Conservation (phyloP, 2,113 vertebrate species). For the Potamarius usumacintae region DNA sequence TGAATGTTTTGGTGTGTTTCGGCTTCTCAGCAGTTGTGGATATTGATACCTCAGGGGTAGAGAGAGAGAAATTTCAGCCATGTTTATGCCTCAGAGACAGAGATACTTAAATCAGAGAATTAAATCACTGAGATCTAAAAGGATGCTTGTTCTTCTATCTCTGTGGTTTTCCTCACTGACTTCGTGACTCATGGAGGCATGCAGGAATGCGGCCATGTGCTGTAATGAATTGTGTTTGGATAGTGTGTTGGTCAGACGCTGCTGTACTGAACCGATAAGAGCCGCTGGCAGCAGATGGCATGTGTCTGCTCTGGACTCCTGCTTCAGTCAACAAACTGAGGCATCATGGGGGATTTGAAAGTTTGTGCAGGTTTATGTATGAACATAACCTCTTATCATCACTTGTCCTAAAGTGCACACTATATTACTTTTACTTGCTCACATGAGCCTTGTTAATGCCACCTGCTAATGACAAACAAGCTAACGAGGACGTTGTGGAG, state of each 20-base stretch:
- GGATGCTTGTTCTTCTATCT: neutral
- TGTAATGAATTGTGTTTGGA: slow-evolving; percentile 26
- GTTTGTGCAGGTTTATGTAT: neutral
- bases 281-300: slow-evolving; percentile 16
- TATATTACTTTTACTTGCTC: neutral
- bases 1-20: slow-evolving; percentile 21
- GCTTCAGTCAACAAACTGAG: slow-evolving; percentile 16
- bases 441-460: neutral
- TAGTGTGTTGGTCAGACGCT: neutral
- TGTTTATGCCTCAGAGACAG: slow-evolving; percentile 27
- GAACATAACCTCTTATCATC: neutral
- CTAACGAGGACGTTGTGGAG: neutral
- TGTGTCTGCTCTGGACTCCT: neutral
- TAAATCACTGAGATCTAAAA: neutral
- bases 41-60: slow-evolving; percentile 8
- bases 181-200: neutral
- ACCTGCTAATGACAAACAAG: neutral
- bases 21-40: slow-evolving; percentile 11
- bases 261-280: slow-evolving; percentile 25
- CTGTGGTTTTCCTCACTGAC: too few relatives aligned
- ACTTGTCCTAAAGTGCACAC: neutral
- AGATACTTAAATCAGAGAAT: neutral
- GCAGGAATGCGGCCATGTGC: neutral
- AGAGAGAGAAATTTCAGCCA: slow-evolving; percentile 31
- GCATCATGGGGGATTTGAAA: slow-evolving; percentile 5